Evolutionary conservation across 2,113 vertebrate genomes (phyloP).

Genomic region (Protobothrops mucrosquamatus): DNA sequence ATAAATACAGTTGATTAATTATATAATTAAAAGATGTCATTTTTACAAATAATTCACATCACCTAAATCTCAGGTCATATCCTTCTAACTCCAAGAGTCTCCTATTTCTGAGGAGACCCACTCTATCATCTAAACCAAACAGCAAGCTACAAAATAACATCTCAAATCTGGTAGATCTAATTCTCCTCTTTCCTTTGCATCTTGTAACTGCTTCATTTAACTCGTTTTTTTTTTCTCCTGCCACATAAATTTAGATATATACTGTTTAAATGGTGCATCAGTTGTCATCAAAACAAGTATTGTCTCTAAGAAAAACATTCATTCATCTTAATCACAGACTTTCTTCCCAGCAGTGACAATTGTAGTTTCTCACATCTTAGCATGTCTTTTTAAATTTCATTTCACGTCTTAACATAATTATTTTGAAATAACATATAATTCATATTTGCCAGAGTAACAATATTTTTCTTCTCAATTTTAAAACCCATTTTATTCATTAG

Average conservation of each 20-base stretch:
- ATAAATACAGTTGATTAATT: neutral
- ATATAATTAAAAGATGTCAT: neutral
- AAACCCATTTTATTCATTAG: neutral
- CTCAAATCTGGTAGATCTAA: neutral
- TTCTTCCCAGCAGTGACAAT: neutral
- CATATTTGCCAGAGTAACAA: neutral
- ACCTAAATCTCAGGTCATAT: neutral
- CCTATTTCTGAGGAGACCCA: neutral
- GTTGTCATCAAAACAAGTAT: neutral
- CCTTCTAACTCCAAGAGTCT: neutral
- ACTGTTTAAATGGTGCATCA: neutral
- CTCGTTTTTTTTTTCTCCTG: neutral
- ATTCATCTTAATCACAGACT: neutral
- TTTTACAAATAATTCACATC: neutral
- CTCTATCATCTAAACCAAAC: neutral
- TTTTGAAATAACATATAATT: neutral
- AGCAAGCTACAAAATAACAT: neutral
- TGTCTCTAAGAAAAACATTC: neutral
- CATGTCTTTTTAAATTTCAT: neutral
- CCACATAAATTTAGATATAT: neutral
- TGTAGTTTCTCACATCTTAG: too few species aligned
- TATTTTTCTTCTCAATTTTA: neutral
- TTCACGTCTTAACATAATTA: neutral
- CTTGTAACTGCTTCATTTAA: neutral
- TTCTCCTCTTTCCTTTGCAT: neutral